Percentiles rank a stretch among this genome's conserved stretches.
These are phyloP conservation scores for Conchocele bisecta DNA, from an alignment of 2,888 invertebrate species.

Conservation along the genomic window DNA sequence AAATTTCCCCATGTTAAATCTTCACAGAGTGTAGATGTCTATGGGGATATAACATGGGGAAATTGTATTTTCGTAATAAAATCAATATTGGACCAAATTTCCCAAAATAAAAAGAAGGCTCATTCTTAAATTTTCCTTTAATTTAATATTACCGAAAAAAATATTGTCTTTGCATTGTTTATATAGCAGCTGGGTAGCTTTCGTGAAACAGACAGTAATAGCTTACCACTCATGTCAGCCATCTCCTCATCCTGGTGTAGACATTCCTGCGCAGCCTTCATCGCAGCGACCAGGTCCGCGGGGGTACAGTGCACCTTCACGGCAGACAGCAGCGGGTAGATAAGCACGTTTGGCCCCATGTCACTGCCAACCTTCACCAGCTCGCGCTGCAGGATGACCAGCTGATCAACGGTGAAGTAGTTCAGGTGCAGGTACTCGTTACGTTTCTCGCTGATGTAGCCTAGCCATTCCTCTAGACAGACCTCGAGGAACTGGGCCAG, in stretches of 20 bases:
- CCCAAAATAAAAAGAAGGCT: too few relatives aligned
- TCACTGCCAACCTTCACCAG: constrained; percentile 62
- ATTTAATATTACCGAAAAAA: too few relatives aligned
- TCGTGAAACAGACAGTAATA: too few relatives aligned
- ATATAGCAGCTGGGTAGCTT: too few relatives aligned
- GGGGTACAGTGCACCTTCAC: constrained; percentile 60
- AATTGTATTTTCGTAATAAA: too few relatives aligned
- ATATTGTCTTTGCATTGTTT: too few relatives aligned
- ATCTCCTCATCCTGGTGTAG: neutral
- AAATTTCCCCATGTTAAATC: too few relatives aligned
- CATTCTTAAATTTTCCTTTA: too few relatives aligned
- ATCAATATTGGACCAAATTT: too few relatives aligned
- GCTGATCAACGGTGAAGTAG: constrained; percentile 74
- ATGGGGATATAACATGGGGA: too few relatives aligned
- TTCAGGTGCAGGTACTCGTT: constrained; percentile 67
- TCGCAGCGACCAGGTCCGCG: constrained; percentile 59
- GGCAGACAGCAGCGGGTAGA: constrained; percentile 64
- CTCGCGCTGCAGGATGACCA: constrained; percentile 74
- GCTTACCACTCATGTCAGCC: too few relatives aligned
- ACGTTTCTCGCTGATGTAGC: constrained; percentile 63
- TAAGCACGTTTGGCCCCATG: constrained; percentile 31
- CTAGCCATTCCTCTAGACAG: constrained; percentile 67
- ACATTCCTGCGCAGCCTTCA: constrained; percentile 43
- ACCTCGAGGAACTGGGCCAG: constrained; percentile 69
- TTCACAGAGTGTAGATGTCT: too few relatives aligned